Evolutionary conservation across 1,140 invertebrate species (phyloP).

Genomic region (Orchestia grillus): DNA sequence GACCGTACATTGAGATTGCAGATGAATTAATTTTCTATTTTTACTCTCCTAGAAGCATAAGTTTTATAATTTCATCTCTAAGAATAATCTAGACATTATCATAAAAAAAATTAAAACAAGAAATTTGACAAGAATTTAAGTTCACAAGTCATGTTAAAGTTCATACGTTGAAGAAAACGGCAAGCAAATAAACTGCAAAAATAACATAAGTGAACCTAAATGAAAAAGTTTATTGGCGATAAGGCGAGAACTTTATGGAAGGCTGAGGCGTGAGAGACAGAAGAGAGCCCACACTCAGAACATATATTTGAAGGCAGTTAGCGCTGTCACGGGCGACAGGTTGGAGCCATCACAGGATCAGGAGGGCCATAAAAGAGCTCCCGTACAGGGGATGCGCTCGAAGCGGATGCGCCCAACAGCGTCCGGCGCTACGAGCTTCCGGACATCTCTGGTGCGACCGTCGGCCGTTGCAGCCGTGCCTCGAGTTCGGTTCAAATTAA

Average conservation of each 20-base stretch:
- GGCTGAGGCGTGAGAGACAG: background rate
- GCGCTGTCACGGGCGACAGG: background rate
- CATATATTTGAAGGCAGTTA: background rate
- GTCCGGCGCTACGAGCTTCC: background rate
- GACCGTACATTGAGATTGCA: background rate
- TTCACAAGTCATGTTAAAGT: background rate
- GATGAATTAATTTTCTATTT: too few relatives aligned
- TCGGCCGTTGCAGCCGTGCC: background rate
- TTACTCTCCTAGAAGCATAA: too few relatives aligned
- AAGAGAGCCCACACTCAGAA: background rate
- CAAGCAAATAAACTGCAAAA: background rate
- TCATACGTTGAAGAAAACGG: background rate
- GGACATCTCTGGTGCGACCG: background rate
- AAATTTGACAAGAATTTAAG: background rate
- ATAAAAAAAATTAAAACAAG: background rate
- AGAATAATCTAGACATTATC: background rate
- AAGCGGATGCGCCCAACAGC: background rate
- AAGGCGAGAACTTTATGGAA: background rate
- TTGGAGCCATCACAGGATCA: conserved; percentile 8
- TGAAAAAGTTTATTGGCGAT: background rate
- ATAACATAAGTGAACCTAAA: background rate
- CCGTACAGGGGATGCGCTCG: background rate
- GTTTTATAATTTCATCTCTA: background rate
- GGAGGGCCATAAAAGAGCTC: background rate
- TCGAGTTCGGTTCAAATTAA: background rate